Conservation (phyloP, 2,797 vertebrate species). For the Cuniculus paca region DNA sequence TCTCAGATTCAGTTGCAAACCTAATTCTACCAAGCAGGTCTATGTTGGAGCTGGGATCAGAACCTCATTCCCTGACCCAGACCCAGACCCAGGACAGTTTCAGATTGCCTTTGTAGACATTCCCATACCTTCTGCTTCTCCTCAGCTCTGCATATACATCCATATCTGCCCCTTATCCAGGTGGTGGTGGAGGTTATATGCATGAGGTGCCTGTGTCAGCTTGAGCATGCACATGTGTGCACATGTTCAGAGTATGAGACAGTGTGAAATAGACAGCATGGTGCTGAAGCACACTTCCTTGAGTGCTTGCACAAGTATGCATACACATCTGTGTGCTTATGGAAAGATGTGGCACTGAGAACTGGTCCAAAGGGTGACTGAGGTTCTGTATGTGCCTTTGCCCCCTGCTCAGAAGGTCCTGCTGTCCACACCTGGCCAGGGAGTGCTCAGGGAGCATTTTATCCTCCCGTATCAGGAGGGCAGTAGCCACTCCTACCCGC, state of each 20-base stretch:
- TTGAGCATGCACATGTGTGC: background rate
- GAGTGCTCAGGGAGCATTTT: background rate
- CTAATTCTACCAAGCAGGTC: constrained; percentile 29
- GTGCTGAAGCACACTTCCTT: background rate
- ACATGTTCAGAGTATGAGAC: background rate
- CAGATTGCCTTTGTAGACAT: background rate
- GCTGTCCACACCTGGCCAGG: background rate
- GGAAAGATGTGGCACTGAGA: background rate
- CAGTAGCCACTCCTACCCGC: rapidly evolving
- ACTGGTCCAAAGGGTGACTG: background rate
- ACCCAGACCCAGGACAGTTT: rapidly evolving
- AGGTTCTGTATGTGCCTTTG: background rate
- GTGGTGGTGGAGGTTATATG: background rate
- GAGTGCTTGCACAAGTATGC: background rate
- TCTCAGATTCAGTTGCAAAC: constrained; percentile 33
- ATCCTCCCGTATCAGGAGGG: background rate
- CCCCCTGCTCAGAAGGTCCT: rapidly evolving
- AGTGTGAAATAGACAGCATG: background rate
- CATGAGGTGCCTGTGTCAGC: background rate
- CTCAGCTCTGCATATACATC: background rate
- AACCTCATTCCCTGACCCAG: background rate
- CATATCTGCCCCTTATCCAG: background rate
- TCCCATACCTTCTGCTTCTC: constrained; percentile 14
- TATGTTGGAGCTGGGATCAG: background rate
- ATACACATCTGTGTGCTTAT: background rate